Evolutionary conservation across 1,140 invertebrate species (phyloP).

Genomic region (Fopius arisanus): DNA sequence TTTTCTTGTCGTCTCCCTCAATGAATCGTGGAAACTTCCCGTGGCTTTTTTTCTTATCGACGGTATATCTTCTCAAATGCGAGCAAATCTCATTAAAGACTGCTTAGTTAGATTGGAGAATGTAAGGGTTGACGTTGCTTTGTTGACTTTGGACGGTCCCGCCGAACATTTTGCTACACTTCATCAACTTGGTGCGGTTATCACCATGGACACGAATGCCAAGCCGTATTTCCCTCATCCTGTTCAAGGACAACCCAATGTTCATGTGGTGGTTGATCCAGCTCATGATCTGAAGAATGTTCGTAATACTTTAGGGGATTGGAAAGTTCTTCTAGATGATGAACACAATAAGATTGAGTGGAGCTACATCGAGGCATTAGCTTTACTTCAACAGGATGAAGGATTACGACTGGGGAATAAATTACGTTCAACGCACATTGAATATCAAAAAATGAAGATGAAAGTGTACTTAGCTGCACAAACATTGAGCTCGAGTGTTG

Average conservation of each 20-base stretch:
- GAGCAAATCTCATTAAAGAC: background rate
- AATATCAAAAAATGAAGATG: conserved; percentile 26
- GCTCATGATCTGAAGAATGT: background rate
- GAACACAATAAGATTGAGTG: background rate
- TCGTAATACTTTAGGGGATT: background rate
- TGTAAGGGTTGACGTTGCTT: background rate
- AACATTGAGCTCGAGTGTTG: conserved; percentile 36
- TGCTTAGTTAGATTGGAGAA: background rate
- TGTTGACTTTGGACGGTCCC: background rate
- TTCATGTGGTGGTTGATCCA: background rate
- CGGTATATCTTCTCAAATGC: background rate
- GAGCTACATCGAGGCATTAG: background rate
- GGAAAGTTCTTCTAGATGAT: background rate
- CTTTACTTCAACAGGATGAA: conserved; percentile 18
- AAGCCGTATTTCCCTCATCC: background rate
- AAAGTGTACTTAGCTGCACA: conserved; percentile 37
- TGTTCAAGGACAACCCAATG: background rate
- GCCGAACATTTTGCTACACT: background rate
- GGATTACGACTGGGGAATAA: conserved; percentile 26
- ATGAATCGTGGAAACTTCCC: background rate
- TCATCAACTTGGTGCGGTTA: background rate
- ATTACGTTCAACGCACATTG: conserved; percentile 1
- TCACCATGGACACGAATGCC: background rate
- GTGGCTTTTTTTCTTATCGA: background rate
- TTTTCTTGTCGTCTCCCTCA: background rate